Evolutionary conservation across 2,797 vertebrate genomes (phyloP).

Genomic region (Poeciliopsis gracilis): DNA sequence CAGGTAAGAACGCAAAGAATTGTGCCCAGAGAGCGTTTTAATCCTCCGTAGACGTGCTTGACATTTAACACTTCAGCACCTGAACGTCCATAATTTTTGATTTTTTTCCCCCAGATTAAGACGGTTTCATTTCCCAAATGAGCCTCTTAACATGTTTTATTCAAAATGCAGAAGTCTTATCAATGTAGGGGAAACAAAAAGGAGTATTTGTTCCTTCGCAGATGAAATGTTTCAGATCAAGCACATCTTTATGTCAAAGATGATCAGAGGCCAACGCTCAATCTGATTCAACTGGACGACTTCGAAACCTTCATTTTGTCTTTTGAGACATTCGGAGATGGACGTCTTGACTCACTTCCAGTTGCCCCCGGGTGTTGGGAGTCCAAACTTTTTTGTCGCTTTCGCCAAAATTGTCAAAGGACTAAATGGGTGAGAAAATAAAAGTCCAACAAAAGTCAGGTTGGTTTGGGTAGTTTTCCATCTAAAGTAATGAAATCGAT

Average conservation of each 20-base stretch:
- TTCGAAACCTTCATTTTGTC: neutral
- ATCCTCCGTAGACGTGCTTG: slow-evolving; percentile 11
- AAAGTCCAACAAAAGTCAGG: neutral
- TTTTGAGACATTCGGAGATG: neutral
- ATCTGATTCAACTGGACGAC: neutral
- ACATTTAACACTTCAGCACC: neutral
- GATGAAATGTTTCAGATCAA: neutral
- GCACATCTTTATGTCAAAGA: neutral
- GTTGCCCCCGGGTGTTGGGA: neutral
- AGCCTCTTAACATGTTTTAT: slow-evolving; percentile 1
- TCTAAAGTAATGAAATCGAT: neutral
- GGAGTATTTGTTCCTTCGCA: neutral
- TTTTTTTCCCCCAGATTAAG: neutral
- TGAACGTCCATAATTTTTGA: neutral
- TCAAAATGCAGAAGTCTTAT: neutral
- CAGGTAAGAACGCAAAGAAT: neutral
- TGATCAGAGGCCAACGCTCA: neutral
- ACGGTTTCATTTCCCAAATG: neutral
- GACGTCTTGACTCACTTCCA: neutral
- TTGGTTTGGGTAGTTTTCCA: neutral
- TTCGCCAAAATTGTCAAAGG: too few relatives aligned
- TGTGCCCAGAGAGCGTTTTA: neutral
- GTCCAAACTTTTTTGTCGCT: too few relatives aligned
- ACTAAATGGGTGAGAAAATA: too few relatives aligned
- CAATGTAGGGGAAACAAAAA: neutral